These are phyloP conservation scores for Serranus cabrilla DNA, from an alignment of 2,797 vertebrate genomes.

Conservation along the genomic window DNA sequence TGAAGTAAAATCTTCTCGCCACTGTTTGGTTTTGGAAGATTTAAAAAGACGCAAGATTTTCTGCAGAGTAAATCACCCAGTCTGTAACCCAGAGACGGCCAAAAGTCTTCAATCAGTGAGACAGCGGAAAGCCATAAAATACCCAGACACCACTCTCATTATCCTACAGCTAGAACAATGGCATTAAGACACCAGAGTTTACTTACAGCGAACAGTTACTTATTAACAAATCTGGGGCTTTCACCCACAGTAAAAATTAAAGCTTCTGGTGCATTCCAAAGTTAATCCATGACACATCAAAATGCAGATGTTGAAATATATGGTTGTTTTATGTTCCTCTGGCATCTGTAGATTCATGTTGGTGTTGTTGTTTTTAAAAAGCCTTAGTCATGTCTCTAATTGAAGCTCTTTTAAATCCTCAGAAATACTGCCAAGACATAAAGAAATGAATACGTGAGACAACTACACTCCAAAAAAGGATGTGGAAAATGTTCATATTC, in stretches of 20 bases:
- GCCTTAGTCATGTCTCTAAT: slow-evolving; percentile 18
- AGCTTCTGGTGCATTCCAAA: background rate
- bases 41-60: slow-evolving; percentile 14
- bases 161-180: background rate
- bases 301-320: background rate
- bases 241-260: background rate
- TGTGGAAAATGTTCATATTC: background rate
- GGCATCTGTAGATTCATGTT: background rate
- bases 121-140: slow-evolving; percentile 26
- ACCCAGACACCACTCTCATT: slow-evolving; percentile 24
- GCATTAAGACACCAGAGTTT: background rate
- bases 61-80: slow-evolving; percentile 38
- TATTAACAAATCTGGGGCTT: background rate
- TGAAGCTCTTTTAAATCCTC: slow-evolving; percentile 20
- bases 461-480: background rate
- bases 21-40: background rate
- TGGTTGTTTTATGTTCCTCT: background rate
- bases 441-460: slow-evolving; percentile 3
- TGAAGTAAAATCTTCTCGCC: background rate
- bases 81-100: slow-evolving; percentile 15
- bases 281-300: background rate
- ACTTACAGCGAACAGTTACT: background rate
- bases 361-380: too few relatives aligned
- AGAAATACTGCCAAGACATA: slow-evolving; percentile 8
- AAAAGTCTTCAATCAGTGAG: slow-evolving; percentile 42